phyloP scores from a whole-genome alignment of 2,113 vertebrate species.

The Atractosteus spatula region DNA sequence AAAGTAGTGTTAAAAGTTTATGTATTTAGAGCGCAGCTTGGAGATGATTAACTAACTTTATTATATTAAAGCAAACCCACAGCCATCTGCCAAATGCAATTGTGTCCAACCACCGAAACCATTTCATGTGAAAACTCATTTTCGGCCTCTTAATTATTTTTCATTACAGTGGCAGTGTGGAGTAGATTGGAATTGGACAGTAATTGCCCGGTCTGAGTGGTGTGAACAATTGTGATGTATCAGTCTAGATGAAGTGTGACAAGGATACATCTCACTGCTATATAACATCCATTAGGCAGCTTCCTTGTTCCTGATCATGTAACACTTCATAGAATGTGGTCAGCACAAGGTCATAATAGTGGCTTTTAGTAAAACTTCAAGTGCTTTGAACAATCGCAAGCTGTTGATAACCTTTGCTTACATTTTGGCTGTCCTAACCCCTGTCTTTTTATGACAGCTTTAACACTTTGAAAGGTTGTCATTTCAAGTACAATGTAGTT shows the following conservation, averaged over 20 bases:
- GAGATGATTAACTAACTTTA: conserved; percentile 91
- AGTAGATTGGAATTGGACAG: conserved; percentile 97
- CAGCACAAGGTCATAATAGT: conserved; percentile 84
- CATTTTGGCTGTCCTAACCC: conserved; percentile 41
- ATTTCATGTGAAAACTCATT: conserved; percentile 99
- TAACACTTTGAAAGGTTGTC: conserved; percentile 42
- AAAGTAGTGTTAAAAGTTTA: conserved; percentile 76
- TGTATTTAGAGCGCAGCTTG: conserved; percentile 81
- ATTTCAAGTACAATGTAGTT: conserved; percentile 45
- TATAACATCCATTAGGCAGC: conserved; percentile 85
- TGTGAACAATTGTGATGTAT: conserved; percentile 85
- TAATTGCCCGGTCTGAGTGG: conserved; percentile 90
- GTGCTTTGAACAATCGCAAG: conserved; percentile 63
- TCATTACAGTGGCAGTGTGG: conserved; percentile 89
- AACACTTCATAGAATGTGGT: conserved; percentile 80
- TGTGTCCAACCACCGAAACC: conserved; percentile 91
- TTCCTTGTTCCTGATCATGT: conserved; percentile 88
- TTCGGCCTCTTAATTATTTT: conserved; percentile 99
- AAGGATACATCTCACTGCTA: conserved; percentile 89
- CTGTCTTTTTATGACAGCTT: conserved; percentile 42
- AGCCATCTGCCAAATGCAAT: conserved; percentile 93
- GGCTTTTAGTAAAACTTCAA: conserved; percentile 67
- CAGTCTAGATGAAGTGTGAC: conserved; percentile 98
- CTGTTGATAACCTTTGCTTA: conserved; percentile 72
- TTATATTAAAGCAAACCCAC: conserved; percentile 87